Evolutionary conservation across 2,888 invertebrate species (phyloP).

Genomic region (Brachynemurus nebulosus): DNA sequence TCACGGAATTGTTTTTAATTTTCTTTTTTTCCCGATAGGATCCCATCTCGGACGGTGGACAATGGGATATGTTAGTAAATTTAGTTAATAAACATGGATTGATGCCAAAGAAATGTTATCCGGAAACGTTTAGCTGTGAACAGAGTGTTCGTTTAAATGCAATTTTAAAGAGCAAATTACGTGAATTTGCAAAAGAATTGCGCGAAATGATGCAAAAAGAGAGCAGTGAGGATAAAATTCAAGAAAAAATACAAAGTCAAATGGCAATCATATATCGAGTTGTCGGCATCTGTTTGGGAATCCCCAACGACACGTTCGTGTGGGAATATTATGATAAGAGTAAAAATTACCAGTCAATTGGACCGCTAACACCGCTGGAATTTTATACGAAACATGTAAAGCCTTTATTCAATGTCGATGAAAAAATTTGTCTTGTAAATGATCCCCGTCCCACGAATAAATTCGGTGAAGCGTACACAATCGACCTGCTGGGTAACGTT

Average conservation of each 20-base stretch:
- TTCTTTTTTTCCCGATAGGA: constrained; percentile 35
- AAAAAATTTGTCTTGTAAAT: constrained; percentile 66
- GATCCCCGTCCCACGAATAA: constrained; percentile 70
- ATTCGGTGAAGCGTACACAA: constrained; percentile 69
- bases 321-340: constrained; percentile 79
- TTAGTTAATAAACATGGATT: constrained; percentile 76
- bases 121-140: constrained; percentile 68
- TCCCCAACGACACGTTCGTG: constrained; percentile 63
- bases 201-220: constrained; percentile 46
- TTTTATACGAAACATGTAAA: constrained; percentile 71
- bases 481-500: constrained; percentile 80
- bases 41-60: constrained; percentile 76
- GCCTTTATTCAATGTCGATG: constrained; percentile 63
- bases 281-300: constrained; percentile 70
- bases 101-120: constrained; percentile 78
- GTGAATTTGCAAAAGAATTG: constrained; percentile 66
- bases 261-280: constrained; percentile 66
- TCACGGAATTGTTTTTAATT: background rate
- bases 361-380: constrained; percentile 59
- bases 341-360: constrained; percentile 58
- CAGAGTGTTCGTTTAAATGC: constrained; percentile 60
- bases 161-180: constrained; percentile 68
- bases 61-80: constrained; percentile 88
- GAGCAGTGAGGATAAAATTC: constrained; percentile 46
- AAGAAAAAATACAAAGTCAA: constrained; percentile 48